Base-by-base conservation (phyloP, 2,888 invertebrate species). In the Tenthredo livida region DNA sequence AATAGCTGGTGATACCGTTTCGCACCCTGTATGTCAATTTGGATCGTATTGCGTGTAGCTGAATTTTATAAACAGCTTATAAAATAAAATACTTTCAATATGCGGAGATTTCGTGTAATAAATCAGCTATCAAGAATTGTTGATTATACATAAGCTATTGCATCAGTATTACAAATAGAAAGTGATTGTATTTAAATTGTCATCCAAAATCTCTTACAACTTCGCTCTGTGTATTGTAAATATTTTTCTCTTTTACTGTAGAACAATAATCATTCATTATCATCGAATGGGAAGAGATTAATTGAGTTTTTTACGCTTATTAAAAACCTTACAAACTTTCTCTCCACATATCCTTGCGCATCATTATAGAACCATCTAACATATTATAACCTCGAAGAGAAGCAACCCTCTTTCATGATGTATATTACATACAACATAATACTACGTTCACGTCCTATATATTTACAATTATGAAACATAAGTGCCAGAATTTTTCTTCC, bases 1-100 rank as follows among this genome's bases (percentile, higher is more conserved):
- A 47, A 12, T 47, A 47, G 43, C 1, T 47, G 15, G 43, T 15
- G 12, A 43, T 43, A 43, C 43, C 12, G 10, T 40, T 40, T 40
- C 40, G 40, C 40, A 40, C 40, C 10, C 9, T 40, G 40, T 40
- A 40, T 9, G 40, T 40, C 40, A 40, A 40, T 40, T 40, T 40
- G 40, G 40, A 40, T 7, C 40, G 43, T 43, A 47, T 4, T 47
- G 47, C 47, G 47, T 12, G 47, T 12, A 33, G 17, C 61, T 25
- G 6, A 7, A 67, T 67, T 67, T 33, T 61, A 54, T 54, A 54
- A 61, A 67, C 67, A 67, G 67, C 17, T 67, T 33, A 67, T 67
- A 67, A 67, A 33, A 29, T 33, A 29, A 61, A 61, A 25, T 12
- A 33, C 6, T 67, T 67, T 7, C 25, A 17, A 67, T 33, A 33